A percentile compares a stretch with the other conserved stretches of the same genome.
Conservation (phyloP, 2,888 invertebrate genomes). For the Yponomeuta plumbellus region DNA sequence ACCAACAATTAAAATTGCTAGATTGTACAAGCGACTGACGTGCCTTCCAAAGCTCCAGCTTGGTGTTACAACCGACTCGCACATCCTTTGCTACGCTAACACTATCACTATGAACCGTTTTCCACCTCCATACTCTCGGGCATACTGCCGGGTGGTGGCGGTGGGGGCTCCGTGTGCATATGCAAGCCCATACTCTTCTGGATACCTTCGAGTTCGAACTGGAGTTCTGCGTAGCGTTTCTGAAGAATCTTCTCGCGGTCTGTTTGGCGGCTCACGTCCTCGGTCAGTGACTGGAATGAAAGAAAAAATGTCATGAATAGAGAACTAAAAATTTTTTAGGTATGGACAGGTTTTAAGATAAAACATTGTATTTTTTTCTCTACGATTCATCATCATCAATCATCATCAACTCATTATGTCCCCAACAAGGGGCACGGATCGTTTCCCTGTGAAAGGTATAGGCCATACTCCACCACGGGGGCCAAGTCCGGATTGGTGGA, state of each 20-base stretch:
- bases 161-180: neutral
- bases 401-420: too few relatives aligned
- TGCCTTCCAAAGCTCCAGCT: too few relatives aligned
- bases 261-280: slow-evolving; percentile 94
- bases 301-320: slow-evolving; percentile 3
- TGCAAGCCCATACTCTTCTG: slow-evolving; percentile 36
- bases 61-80: neutral
- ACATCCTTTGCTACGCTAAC: neutral
- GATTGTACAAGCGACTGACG: too few relatives aligned
- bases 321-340: too few relatives aligned
- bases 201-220: slow-evolving; percentile 76
- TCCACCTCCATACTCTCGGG: slow-evolving; percentile 2
- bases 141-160: neutral
- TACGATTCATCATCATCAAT: too few relatives aligned
- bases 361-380: too few relatives aligned
- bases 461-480: too few relatives aligned
- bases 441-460: too few relatives aligned
- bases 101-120: neutral
- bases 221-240: slow-evolving; percentile 85
- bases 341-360: too few relatives aligned
- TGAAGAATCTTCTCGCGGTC: slow-evolving; percentile 94
- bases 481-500: too few relatives aligned
- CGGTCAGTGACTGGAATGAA: slow-evolving; percentile 83
- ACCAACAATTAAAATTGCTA: too few relatives aligned
- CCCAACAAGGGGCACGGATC: too few relatives aligned